Conservation (phyloP, 2,888 invertebrate genomes). For the Heliconius sara region DNA sequence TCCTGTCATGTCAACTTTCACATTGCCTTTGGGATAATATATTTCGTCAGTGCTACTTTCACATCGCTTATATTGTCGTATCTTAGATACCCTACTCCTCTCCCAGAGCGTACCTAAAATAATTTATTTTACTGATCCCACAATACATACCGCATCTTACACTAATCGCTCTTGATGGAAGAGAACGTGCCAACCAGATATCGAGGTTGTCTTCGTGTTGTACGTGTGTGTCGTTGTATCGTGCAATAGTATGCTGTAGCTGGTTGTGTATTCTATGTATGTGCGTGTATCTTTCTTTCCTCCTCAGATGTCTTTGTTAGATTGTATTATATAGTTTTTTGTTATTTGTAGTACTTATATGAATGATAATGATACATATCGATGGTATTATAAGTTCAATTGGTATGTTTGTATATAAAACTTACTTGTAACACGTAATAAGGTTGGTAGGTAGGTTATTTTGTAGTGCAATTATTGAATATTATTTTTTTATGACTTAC, state of each 20-base stretch:
- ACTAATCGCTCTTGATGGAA: slow-evolving; percentile 34
- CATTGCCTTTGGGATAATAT: slow-evolving; percentile 68
- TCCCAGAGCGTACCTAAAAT: slow-evolving; percentile 52
- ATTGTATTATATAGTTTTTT: not conserved
- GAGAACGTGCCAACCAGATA: slow-evolving; percentile 38
- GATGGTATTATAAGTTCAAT: not conserved
- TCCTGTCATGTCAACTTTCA: slow-evolving; percentile 73
- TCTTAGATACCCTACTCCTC: slow-evolving; percentile 42
- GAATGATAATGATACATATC: too few species aligned
- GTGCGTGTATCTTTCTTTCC: not conserved
- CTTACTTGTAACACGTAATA: not conserved
- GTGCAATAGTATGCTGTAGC: slow-evolving; percentile 1
- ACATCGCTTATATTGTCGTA: slow-evolving; percentile 57
- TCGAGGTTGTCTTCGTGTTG: slow-evolving; percentile 39
- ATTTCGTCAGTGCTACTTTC: slow-evolving; percentile 65
- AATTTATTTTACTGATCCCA: slow-evolving; percentile 35
- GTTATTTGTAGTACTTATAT: not conserved
- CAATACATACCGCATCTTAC: slow-evolving; percentile 37
- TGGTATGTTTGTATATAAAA: not conserved
- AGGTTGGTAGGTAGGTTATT: too few species aligned
- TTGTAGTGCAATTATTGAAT: not conserved
- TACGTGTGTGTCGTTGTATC: slow-evolving; percentile 16
- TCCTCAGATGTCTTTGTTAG: not conserved
- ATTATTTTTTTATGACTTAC: too few species aligned
- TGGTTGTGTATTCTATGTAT: not conserved